Evolutionary conservation across 2,113 vertebrate genomes (phyloP), one percentile per base, ranked within the genome.

Genomic region (Nesogale talazaci): DNA sequence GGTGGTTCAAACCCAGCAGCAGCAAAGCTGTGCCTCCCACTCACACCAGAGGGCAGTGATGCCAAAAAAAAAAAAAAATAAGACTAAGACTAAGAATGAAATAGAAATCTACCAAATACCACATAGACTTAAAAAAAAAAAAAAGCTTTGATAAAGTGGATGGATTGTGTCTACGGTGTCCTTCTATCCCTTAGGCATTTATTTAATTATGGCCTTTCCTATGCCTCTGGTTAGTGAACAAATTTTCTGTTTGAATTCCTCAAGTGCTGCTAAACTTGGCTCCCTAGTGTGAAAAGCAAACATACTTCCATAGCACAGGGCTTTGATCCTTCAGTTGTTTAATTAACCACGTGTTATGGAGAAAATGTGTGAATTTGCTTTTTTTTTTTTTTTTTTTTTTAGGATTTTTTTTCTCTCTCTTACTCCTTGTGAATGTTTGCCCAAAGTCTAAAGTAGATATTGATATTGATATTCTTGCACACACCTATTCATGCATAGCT

Each of bases 261-360:
- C 81, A 91, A 84, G 70, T 79, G 38, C 87, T 91, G 74, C 31
- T 76, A 89, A 94, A 94, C 74, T 93, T 93, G 77, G 81, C 61
- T 96, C 78, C 80, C n/a, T 95, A 19, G 81, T 94, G 42, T 84
- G 78, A 90, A 95, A 94, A 96, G 77, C 78, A 94, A 94, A 96
- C 57, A 92, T 57, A 89, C 56, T 89, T 95, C 87, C 31, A 84
- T 46, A 81, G 57, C 69, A 81, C 82, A 93, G 56, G 59, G 92
- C 81, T 94, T 83, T 82, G 94, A 94, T 74, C 87, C 72, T 34
- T 84, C 72, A 14, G 57, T 94, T 95, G 78, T 87, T 70, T 94
- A 91, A 87, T 87, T 94, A 89, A 89, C 31, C 75, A 83, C 78
- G 63, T 82, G 19, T 70, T 92, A 61, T n/a, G 4, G 23, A 83